Evolutionary conservation across 2,113 vertebrate species (phyloP), one percentile per base, ranked within the genome.

Genomic region (Malurus alboscapulatus): DNA sequence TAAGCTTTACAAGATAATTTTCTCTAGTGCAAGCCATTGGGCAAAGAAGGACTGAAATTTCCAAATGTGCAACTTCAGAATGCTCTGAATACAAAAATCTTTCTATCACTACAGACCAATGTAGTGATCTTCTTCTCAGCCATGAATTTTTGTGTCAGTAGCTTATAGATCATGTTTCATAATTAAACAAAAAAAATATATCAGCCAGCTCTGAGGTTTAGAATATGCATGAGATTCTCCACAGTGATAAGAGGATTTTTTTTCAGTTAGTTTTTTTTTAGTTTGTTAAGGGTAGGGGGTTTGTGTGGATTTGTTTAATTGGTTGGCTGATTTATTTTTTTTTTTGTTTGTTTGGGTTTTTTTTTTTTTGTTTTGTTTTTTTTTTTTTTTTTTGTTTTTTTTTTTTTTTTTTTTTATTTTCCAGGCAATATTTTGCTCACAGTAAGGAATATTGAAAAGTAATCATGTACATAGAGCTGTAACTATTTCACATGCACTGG

Each of bases 271-370:
- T 51, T 73, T 30, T 40, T 63, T 40, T 25, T 26, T 22, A 21
- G 2, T 29, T 75, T 22, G 5, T 30, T 61, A 57, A 27, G 21
- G 17, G 4, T 45, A 32, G 0, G 1, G 6, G 1, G 4, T 12
- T 55, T 40, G 26, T 50, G 25, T 27, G 18, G 14, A 27, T 51
- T 80, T 72, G 17, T 26, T 59, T 59, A 36, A 15, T 42, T 15
- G 18, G 7, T 40, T 45, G 50, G 14, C 13, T 84, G 2, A 1
- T 36, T n/a, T n/a, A n/a, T 48, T 1, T 17, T 58, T 66, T 24
- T 0, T 14, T 48, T 36, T 36, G 36, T 36, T 36, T 36, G 36
- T 36, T 36, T 36, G 36, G 36, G 7, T n/a, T 48, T 1, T 21
- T 58, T 66, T 21, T 0, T 16, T 45, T 36, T n/a, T 44, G 1